These are phyloP conservation scores for Mythimna loreyi DNA, from an alignment of 2,888 invertebrate species.

Conservation along the genomic window DNA sequence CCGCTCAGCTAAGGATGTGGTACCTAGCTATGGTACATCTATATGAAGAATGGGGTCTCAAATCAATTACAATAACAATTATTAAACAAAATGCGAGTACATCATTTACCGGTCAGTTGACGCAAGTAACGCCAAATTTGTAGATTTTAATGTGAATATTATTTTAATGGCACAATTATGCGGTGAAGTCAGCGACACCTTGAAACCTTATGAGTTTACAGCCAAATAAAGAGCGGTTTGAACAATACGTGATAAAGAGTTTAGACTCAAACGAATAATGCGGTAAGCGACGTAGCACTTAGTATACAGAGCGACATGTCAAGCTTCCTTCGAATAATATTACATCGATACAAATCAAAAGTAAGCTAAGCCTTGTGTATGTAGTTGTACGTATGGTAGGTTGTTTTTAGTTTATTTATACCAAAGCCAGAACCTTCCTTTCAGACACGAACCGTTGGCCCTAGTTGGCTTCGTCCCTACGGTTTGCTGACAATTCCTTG, in stretches of 20 bases:
- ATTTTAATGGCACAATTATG: conserved; percentile 62
- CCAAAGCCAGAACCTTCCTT: too few species aligned
- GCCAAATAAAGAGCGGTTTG: conserved; percentile 55
- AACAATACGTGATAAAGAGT: conserved; percentile 63
- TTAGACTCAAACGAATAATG: conserved; percentile 38
- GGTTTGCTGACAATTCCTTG: too few species aligned
- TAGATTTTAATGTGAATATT: conserved; percentile 60
- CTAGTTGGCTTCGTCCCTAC: too few species aligned
- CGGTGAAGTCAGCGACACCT: conserved; percentile 48
- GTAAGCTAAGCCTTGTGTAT: too few species aligned
- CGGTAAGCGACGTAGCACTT: conserved; percentile 21
- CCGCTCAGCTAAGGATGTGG: neutral
- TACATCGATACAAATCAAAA: too few species aligned
- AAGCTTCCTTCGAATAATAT: neutral
- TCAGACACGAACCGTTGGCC: too few species aligned
- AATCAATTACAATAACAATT: conserved; percentile 30
- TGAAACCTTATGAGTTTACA: conserved; percentile 60
- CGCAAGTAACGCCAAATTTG: conserved; percentile 53
- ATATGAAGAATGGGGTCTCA: conserved; percentile 5
- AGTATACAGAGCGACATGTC: neutral
- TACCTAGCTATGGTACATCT: conserved; percentile 2
- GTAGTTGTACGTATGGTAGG: too few species aligned
- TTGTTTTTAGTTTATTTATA: too few species aligned
- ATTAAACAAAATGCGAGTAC: conserved; percentile 42
- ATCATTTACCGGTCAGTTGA: conserved; percentile 55